phyloP scores from a whole-genome alignment of 2,888 invertebrate species.

The Erebia aethiops region DNA sequence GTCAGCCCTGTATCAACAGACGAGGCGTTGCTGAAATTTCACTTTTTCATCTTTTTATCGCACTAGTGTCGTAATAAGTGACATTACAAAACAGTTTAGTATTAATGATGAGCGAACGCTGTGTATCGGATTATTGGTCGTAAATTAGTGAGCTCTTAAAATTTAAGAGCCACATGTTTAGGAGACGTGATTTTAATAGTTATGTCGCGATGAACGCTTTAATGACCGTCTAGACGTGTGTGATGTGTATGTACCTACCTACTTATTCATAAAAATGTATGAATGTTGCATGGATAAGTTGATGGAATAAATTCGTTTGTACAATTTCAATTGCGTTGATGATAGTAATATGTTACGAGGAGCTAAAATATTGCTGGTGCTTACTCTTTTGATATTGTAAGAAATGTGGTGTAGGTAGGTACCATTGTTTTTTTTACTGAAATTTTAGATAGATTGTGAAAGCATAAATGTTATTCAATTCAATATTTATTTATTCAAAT shows the following conservation, averaged over 20 bases:
- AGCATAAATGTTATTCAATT: too few relatives aligned
- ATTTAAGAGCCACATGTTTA: constrained; percentile 36
- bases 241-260: not conserved
- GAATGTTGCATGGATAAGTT: constrained; percentile 8
- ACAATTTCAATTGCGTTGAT: not conserved
- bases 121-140: constrained; percentile 38
- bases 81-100: constrained; percentile 42
- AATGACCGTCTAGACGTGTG: constrained; percentile 21
- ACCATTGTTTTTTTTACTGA: too few relatives aligned
- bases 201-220: constrained; percentile 31
- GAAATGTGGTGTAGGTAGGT: not conserved
- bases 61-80: constrained; percentile 38
- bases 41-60: constrained; percentile 40
- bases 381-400: not conserved
- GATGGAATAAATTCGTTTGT: constrained; percentile 6
- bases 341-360: not conserved
- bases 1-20: constrained; percentile 39
- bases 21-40: constrained; percentile 37
- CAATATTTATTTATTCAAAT: too few relatives aligned
- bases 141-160: constrained; percentile 41
- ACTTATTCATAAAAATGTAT: constrained; percentile 8
- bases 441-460: not conserved
- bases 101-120: constrained; percentile 43
- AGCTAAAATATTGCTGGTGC: not conserved
- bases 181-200: constrained; percentile 44